phyloP scores from a whole-genome alignment of 2,888 invertebrate species.

The Odontothrips loti region DNA sequence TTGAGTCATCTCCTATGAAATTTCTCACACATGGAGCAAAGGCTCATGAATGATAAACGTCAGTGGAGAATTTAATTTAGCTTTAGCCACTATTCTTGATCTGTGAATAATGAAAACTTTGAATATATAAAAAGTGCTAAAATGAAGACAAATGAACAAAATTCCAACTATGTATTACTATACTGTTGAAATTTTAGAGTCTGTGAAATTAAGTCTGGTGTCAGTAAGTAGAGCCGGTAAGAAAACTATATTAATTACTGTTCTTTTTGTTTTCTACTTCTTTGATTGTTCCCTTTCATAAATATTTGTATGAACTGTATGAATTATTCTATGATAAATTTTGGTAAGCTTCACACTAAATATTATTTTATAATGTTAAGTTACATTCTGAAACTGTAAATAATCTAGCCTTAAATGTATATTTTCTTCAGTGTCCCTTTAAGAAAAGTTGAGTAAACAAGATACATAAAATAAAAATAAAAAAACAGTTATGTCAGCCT shows the following conservation, averaged over 20 bases:
- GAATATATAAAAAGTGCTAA: background rate
- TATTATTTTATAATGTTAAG: background rate
- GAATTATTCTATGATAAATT: conserved; percentile 9
- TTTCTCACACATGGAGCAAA: background rate
- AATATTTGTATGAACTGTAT: background rate
- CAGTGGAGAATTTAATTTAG: background rate
- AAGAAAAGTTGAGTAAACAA: background rate
- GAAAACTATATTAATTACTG: background rate
- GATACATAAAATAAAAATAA: background rate
- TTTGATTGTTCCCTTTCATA: background rate
- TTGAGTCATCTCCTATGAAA: background rate
- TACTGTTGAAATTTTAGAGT: background rate
- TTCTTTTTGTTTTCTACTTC: background rate
- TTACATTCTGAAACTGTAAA: background rate
- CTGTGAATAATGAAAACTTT: background rate
- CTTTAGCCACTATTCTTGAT: background rate
- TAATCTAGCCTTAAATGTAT: background rate
- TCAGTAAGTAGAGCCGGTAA: background rate
- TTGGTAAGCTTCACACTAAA: background rate
- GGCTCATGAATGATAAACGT: conserved; percentile 2
- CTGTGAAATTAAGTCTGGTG: conserved; percentile 8
- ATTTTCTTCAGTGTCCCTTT: conserved; percentile 4
- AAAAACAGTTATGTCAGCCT: background rate
- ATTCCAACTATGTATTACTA: background rate
- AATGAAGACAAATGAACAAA: background rate